These are phyloP conservation scores for Acleris sparsana DNA, from an alignment of 2,888 invertebrate genomes.

Conservation along the genomic window DNA sequence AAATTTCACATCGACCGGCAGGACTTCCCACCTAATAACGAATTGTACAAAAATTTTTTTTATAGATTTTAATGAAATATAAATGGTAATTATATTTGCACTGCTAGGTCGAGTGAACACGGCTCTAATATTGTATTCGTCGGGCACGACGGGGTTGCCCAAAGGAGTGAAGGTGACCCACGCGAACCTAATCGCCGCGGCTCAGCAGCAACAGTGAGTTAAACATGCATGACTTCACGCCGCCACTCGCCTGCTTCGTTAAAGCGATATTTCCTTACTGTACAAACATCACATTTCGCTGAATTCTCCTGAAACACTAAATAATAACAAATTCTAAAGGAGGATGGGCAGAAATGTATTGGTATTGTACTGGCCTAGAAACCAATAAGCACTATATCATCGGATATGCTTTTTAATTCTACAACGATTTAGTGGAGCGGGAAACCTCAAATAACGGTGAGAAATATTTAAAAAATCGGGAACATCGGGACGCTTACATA, in stretches of 20 bases:
- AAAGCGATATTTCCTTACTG: not conserved
- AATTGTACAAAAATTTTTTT: too few species aligned
- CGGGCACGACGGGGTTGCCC: conserved; percentile 68
- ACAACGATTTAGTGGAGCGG: too few species aligned
- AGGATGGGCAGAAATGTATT: too few species aligned
- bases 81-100: conserved; percentile 12
- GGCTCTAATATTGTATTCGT: conserved; percentile 67
- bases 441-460: too few species aligned
- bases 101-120: conserved; percentile 51
- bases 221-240: conserved; percentile 11
- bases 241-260: not conserved
- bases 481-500: too few species aligned
- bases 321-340: too few species aligned
- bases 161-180: conserved; percentile 67
- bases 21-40: too few species aligned
- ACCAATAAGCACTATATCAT: too few species aligned
- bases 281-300: not conserved
- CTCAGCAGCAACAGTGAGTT: conserved; percentile 58
- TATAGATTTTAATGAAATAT: not conserved
- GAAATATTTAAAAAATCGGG: too few species aligned
- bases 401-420: too few species aligned
- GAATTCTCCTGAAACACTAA: not conserved
- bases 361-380: too few species aligned
- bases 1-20: too few species aligned
- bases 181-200: conserved; percentile 57